phyloP scores from a whole-genome alignment of 1,140 invertebrate genomes.

The Heliothis virescens region DNA sequence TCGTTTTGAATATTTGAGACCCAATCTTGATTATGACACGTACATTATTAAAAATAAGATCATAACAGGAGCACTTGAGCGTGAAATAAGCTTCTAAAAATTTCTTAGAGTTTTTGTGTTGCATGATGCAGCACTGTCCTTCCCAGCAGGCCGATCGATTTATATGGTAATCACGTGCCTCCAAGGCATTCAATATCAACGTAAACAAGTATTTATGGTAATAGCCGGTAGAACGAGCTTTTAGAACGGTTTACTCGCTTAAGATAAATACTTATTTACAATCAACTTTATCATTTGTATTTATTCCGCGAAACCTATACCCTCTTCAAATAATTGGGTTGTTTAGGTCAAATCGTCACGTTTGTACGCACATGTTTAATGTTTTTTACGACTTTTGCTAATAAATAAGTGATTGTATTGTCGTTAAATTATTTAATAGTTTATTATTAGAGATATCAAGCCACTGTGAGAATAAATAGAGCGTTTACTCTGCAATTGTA shows the following conservation, averaged over 20 bases:
- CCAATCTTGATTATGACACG: neutral
- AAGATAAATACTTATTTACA: slow-evolving; percentile 3
- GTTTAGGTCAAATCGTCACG: neutral
- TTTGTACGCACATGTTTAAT: neutral
- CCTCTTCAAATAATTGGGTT: neutral
- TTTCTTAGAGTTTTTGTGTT: slow-evolving; percentile 13
- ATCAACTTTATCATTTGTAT: neutral
- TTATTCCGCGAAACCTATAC: neutral
- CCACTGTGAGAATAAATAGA: neutral
- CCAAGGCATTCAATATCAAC: slow-evolving; percentile 11
- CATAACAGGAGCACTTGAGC: slow-evolving; percentile 16
- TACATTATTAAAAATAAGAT: slow-evolving; percentile 1
- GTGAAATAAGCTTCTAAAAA: slow-evolving; percentile 14
- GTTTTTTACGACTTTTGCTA: neutral
- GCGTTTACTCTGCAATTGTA: neutral
- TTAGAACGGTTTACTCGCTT: neutral
- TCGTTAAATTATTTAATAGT: neutral
- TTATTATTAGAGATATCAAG: neutral
- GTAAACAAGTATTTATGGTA: slow-evolving; percentile 40
- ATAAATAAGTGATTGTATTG: slow-evolving; percentile 1
- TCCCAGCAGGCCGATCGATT: slow-evolving; percentile 5
- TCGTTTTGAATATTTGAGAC: neutral
- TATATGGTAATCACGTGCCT: slow-evolving; percentile 26
- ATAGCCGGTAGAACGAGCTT: slow-evolving; percentile 18
- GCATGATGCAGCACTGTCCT: slow-evolving; percentile 7